A percentile compares a stretch with the other conserved stretches of the same genome.
Evolutionary conservation across 2,797 vertebrate species (phyloP).

Genomic region (Phataginus tetradactyla): DNA sequence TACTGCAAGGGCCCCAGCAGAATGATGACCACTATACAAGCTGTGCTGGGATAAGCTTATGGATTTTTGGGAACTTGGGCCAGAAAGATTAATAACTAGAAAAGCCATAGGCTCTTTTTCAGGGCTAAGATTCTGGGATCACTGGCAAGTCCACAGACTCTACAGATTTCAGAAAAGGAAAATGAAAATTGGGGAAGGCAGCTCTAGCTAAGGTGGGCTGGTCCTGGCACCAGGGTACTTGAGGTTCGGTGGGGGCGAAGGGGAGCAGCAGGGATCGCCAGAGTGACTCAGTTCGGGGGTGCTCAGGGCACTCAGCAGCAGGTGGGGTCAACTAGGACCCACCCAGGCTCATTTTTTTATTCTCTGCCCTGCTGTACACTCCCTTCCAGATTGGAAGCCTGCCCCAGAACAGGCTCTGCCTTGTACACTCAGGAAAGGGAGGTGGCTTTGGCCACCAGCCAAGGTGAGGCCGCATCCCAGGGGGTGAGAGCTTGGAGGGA

Average conservation of each 20-base stretch:
- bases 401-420: conserved; percentile 39
- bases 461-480: neutral
- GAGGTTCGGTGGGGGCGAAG: neutral
- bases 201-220: neutral
- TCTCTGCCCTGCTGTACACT: neutral
- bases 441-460: neutral
- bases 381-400: neutral
- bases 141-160: neutral
- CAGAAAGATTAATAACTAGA: neutral
- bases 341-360: neutral
- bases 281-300: neutral
- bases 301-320: neutral
- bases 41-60: neutral
- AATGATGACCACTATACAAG: neutral
- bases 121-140: neutral
- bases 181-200: neutral
- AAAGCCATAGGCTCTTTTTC: neutral
- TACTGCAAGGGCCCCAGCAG: neutral
- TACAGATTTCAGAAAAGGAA: neutral
- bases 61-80: neutral
- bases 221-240: too few species aligned
- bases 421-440: neutral
- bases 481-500: neutral
- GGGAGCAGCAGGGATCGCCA: neutral
- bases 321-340: neutral